A percentile compares a stretch with the other conserved stretches of the same genome.
Evolutionary conservation across 2,888 invertebrate genomes (phyloP).

Genomic region (Sacculina carcini): DNA sequence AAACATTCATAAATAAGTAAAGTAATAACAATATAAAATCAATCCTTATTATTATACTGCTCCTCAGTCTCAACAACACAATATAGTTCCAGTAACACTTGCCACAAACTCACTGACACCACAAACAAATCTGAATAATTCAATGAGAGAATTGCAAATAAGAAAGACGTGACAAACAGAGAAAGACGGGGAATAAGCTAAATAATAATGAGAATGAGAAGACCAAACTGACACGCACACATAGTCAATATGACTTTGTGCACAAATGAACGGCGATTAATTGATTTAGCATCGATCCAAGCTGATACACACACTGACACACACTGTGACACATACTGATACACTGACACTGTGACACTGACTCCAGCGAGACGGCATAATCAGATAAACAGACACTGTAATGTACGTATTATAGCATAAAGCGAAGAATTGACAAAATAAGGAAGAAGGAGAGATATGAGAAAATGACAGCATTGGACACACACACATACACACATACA

Average conservation of each 20-base stretch:
- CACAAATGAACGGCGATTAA: no score
- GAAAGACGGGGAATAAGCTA: not conserved
- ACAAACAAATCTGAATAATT: not conserved
- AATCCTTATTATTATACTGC: no score
- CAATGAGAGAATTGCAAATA: not conserved
- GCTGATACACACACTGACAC: not conserved
- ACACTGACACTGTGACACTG: not conserved
- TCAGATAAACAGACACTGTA: not conserved
- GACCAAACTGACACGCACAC: no score
- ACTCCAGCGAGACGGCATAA: not conserved
- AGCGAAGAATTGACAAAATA: not conserved
- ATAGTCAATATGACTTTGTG: no score
- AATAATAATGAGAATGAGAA: no score
- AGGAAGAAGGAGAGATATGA: not conserved
- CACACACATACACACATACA: not conserved
- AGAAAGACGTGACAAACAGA: not conserved
- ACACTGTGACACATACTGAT: no score
- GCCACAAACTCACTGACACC: not conserved
- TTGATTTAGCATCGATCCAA: no score
- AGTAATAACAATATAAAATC: no score
- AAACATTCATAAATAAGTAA: no score
- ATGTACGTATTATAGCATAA: not conserved
- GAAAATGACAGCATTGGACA: not conserved
- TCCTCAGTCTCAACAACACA: not conserved
- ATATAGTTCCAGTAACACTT: not conserved